phyloP scores from a whole-genome alignment of 2,797 vertebrate species.

The Propithecus deckenii region DNA sequence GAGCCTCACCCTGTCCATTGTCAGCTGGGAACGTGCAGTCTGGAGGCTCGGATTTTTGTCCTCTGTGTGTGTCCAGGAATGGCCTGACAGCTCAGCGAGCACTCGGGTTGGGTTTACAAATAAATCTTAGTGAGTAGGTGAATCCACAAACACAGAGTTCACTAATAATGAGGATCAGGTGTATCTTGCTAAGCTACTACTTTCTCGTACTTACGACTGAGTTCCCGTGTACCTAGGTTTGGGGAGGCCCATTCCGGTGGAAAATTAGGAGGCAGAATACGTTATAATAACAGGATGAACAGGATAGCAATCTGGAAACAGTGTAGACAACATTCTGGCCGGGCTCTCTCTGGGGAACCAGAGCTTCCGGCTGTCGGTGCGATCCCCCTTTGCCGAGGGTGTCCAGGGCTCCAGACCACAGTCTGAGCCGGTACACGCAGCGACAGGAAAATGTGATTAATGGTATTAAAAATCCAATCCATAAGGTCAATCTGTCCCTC shows the following conservation, averaged over 20 bases:
- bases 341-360: neutral
- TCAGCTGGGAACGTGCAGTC: neutral
- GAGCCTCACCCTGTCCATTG: neutral
- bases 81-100: neutral
- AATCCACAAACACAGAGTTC: neutral
- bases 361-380: accelerated
- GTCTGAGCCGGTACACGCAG: no score
- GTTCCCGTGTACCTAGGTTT: neutral
- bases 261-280: neutral
- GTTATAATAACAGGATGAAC: no score
- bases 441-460: neutral
- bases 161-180: neutral
- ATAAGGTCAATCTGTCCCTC: neutral
- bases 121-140: neutral
- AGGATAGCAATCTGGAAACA: neutral
- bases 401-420: neutral
- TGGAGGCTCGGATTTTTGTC: no score
- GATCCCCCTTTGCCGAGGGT: neutral
- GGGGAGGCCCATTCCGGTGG: neutral
- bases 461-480: neutral
- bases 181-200: neutral
- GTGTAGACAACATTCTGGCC: neutral
- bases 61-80: neutral
- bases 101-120: no score
- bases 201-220: neutral